Percentiles rank a stretch among this genome's conserved stretches.
Evolutionary conservation across 2,797 vertebrate species (phyloP).

Genomic region (Myripristis murdjan): DNA sequence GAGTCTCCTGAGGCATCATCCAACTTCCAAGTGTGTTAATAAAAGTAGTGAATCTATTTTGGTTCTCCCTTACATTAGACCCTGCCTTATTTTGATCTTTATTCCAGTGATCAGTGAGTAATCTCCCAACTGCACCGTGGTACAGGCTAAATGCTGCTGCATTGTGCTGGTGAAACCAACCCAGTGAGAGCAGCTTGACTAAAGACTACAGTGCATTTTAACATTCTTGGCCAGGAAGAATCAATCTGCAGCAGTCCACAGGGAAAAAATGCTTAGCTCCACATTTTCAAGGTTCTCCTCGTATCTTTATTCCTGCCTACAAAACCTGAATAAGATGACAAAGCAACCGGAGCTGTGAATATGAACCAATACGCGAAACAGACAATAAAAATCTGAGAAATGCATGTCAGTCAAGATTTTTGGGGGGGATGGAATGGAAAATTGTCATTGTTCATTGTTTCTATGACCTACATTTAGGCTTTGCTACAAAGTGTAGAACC

Average conservation of each 20-base stretch:
- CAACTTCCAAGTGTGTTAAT: slow-evolving; percentile 72
- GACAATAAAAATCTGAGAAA: slow-evolving; percentile 46
- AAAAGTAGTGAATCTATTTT: slow-evolving; percentile 77
- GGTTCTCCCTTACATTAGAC: slow-evolving; percentile 61
- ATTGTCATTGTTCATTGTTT: slow-evolving; percentile 38
- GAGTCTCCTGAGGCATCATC: slow-evolving; percentile 71
- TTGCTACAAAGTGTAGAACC: slow-evolving; percentile 13
- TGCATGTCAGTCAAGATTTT: slow-evolving; percentile 44
- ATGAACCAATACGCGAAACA: slow-evolving; percentile 30
- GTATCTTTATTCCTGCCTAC: slow-evolving; percentile 58
- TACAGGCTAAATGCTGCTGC: slow-evolving; percentile 64
- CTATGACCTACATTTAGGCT: slow-evolving; percentile 34
- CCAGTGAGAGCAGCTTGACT: slow-evolving; percentile 65
- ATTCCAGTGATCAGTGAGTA: slow-evolving; percentile 72
- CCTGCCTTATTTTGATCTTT: slow-evolving; percentile 73
- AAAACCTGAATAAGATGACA: slow-evolving; percentile 61
- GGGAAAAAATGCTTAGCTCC: slow-evolving; percentile 73
- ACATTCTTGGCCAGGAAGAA: slow-evolving; percentile 76
- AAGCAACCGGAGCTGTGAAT: slow-evolving; percentile 45
- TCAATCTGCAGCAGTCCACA: slow-evolving; percentile 75
- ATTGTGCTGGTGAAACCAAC: slow-evolving; percentile 68
- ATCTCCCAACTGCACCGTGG: slow-evolving; percentile 63
- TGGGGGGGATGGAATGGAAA: slow-evolving; percentile 1
- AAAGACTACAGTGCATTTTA: slow-evolving; percentile 78
- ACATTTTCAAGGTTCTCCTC: slow-evolving; percentile 68